Evolutionary conservation across 2,797 vertebrate species (phyloP).

Genomic region (Sylvilagus floridanus): DNA sequence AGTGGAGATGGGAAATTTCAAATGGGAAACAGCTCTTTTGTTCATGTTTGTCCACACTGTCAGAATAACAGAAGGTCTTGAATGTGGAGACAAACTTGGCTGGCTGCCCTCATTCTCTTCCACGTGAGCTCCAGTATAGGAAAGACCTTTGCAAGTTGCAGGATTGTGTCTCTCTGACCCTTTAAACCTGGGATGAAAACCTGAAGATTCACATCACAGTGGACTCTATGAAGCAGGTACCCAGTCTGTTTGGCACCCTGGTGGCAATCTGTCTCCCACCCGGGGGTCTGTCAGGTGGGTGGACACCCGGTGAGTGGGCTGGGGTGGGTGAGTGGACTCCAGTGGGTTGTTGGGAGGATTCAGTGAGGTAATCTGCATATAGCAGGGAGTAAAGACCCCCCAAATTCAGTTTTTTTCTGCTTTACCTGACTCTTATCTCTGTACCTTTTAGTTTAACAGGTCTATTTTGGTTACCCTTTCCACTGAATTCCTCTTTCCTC

Average conservation of each 20-base stretch:
- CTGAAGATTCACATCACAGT: background rate
- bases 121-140: rapidly evolving
- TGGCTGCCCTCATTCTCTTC: background rate
- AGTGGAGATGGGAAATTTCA: background rate
- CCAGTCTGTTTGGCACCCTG: too few species aligned
- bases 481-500: background rate
- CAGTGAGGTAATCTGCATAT: background rate
- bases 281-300: background rate
- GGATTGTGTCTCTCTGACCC: background rate
- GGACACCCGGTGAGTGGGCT: too few species aligned
- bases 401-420: background rate
- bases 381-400: background rate
- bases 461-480: background rate
- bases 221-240: background rate
- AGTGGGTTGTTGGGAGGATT: background rate
- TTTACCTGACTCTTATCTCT: background rate
- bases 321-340: too few species aligned
- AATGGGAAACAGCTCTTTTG: background rate
- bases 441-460: background rate
- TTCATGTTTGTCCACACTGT: background rate
- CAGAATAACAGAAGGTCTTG: background rate
- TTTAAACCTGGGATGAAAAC: background rate
- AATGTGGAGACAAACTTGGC: background rate
- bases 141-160: too few species aligned
- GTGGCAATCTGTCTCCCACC: too few species aligned